phyloP scores from a whole-genome alignment of 1,140 invertebrate genomes.

The Lycorma delicatula region DNA sequence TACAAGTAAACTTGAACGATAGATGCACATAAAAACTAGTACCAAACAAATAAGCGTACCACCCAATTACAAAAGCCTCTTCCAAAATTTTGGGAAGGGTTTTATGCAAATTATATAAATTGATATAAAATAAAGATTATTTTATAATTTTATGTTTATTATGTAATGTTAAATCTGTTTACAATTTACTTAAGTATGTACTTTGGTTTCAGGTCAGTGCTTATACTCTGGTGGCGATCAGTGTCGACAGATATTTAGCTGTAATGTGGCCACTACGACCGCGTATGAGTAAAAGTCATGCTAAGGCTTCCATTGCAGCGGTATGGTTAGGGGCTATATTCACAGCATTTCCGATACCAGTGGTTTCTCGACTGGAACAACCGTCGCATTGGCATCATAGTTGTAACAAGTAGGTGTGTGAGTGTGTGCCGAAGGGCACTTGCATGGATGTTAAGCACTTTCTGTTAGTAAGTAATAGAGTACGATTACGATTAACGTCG shows the following conservation, averaged over 20 bases:
- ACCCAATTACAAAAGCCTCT: too few relatives aligned
- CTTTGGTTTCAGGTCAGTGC: constrained; percentile 48
- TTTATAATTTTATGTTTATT: too few relatives aligned
- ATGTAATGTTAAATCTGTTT: too few relatives aligned
- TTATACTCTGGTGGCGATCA: constrained; percentile 78
- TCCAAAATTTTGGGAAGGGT: too few relatives aligned
- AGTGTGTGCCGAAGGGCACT: background rate
- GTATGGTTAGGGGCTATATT: constrained; percentile 72
- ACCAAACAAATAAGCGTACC: too few relatives aligned
- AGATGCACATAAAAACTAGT: too few relatives aligned
- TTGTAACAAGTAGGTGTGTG: constrained; percentile 53
- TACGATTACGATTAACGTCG: background rate
- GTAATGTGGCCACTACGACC: constrained; percentile 80
- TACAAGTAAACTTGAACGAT: too few relatives aligned
- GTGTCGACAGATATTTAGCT: constrained; percentile 75
- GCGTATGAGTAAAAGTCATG: constrained; percentile 62
- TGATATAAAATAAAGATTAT: too few relatives aligned
- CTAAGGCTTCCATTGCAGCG: constrained; percentile 57
- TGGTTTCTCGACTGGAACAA: constrained; percentile 53
- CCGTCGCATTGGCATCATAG: constrained; percentile 47
- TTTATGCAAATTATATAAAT: too few relatives aligned
- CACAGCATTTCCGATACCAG: constrained; percentile 69
- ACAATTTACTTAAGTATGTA: too few relatives aligned
- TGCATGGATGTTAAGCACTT: background rate
- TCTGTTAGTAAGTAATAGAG: background rate